phyloP scores from a whole-genome alignment of 2,113 vertebrate species.

The Pionites leucogaster region DNA sequence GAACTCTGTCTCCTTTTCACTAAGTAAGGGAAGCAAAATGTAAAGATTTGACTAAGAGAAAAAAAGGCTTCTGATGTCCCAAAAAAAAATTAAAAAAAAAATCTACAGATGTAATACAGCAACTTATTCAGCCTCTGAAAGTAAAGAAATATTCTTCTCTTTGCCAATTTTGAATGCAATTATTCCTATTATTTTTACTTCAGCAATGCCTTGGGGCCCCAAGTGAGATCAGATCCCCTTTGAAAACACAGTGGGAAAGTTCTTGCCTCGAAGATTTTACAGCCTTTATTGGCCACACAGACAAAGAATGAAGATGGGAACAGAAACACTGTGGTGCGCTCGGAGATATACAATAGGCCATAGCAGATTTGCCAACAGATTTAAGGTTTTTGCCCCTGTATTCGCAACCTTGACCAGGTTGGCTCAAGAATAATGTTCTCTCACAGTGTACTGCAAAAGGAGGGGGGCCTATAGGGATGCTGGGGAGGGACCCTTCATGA shows the following conservation, averaged over 20 bases:
- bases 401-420: slow-evolving; percentile 19
- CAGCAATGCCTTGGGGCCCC: not conserved
- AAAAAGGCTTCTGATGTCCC: not conserved
- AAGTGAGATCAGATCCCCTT: slow-evolving; percentile 25
- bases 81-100: not conserved
- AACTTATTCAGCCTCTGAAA: not conserved
- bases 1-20: not conserved
- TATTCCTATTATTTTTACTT: slow-evolving; percentile 37
- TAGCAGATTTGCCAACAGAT: not conserved
- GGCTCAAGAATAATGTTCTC: not conserved
- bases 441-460: not conserved
- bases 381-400: slow-evolving; percentile 7
- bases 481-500: no score
- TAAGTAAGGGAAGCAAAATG: not conserved
- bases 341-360: not conserved
- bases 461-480: not conserved
- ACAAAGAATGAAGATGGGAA: slow-evolving; percentile 27
- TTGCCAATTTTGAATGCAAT: slow-evolving; percentile 6
- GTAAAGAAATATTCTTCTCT: not conserved
- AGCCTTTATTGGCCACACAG: not conserved
- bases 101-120: not conserved
- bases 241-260: slow-evolving; percentile 16
- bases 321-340: not conserved
- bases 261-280: slow-evolving; percentile 15
- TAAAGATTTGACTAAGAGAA: not conserved